These are phyloP conservation scores for Epinephelus lanceolatus DNA, from an alignment of 2,113 vertebrate species.

Conservation along the genomic window DNA sequence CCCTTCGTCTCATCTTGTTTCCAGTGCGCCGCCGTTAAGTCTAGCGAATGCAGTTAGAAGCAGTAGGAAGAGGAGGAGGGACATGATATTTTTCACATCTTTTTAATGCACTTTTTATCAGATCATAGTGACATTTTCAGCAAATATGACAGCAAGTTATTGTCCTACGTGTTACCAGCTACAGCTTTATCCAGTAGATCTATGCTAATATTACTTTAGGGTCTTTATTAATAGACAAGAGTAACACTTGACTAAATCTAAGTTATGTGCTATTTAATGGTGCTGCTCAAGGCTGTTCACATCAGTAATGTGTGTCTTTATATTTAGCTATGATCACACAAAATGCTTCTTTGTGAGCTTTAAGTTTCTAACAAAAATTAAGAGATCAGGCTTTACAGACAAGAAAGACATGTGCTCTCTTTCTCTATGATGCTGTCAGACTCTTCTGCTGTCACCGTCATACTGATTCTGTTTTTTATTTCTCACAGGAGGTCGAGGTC, in stretches of 20 bases:
- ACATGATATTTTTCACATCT: no score
- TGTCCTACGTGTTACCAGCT: no score
- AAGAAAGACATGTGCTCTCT: neutral
- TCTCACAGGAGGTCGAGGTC: slow-evolving; percentile 80
- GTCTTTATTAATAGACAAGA: no score
- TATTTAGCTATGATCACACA: neutral
- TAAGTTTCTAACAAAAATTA: neutral
- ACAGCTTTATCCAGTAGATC: neutral
- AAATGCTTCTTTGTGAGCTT: neutral
- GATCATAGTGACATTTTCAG: no score
- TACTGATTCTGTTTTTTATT: neutral
- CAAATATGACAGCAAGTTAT: no score
- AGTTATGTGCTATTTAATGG: neutral
- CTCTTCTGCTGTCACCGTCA: neutral
- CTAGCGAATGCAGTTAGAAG: no score
- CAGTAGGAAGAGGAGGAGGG: no score
- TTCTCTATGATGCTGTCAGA: neutral
- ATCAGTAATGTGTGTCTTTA: neutral
- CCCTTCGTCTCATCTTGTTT: no score
- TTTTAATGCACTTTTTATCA: no score
- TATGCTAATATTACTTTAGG: no score
- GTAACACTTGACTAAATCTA: neutral
- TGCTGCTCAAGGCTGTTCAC: neutral
- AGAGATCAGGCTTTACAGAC: neutral
- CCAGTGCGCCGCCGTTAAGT: no score